A percentile compares a stretch with the other conserved stretches of the same genome.
Evolutionary conservation across 2,888 invertebrate species (phyloP).

Genomic region (Heteromyza rotundicornis): DNA sequence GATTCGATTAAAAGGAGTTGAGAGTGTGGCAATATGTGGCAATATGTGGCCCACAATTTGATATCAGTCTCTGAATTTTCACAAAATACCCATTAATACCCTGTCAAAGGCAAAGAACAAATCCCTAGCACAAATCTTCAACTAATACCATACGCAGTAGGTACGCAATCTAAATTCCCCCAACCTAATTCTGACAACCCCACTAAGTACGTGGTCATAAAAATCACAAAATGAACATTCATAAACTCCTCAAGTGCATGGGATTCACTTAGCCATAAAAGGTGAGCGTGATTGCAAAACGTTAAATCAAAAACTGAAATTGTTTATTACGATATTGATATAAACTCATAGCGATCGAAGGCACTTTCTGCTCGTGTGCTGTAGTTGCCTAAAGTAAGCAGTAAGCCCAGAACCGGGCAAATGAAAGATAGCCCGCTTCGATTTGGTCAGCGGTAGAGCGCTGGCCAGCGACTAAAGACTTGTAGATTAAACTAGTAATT

Average conservation of each 20-base stretch:
- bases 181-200: slow-evolving; percentile 31
- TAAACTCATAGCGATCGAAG: slow-evolving; percentile 14
- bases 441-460: no score
- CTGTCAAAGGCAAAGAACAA: slow-evolving; percentile 19
- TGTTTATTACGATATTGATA: slow-evolving; percentile 11
- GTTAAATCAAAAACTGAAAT: slow-evolving; percentile 27
- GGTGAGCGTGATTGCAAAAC: slow-evolving; percentile 31
- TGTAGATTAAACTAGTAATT: slow-evolving; percentile 13
- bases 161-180: slow-evolving; percentile 11
- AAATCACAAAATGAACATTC: slow-evolving; percentile 45
- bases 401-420: no score
- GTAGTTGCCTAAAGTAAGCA: no score
- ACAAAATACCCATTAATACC: no score
- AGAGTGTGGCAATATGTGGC: no score
- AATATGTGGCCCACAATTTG: no score
- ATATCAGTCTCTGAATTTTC: not conserved
- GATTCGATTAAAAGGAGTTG: no score
- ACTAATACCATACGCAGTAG: slow-evolving; percentile 6
- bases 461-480: not conserved
- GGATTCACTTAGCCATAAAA: slow-evolving; percentile 53
- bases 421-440: no score
- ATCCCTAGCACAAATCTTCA: slow-evolving; percentile 20
- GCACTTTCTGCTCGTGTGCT: no score
- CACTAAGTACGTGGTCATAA: slow-evolving; percentile 46
- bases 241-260: slow-evolving; percentile 45